Base-by-base conservation (phyloP, 1,140 invertebrate genomes). In the Littorina saxatilis region DNA sequence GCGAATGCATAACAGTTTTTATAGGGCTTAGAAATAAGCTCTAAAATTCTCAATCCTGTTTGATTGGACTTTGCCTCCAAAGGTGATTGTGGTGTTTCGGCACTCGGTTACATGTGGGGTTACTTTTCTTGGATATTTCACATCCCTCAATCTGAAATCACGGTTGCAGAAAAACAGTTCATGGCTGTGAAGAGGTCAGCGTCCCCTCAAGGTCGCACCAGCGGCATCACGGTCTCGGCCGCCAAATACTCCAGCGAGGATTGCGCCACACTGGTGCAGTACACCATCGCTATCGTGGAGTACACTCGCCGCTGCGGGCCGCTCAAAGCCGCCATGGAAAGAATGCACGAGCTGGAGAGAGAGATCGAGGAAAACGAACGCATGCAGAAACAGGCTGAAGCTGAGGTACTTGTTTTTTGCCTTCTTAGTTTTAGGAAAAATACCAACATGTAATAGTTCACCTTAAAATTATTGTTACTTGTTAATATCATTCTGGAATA, bases 161-260 rank as follows among this genome's bases (percentile, higher is more conserved):
- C n/a, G n/a, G 61, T 39, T 40, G 23, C 81, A 85, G 84, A 85
- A 3, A 83, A 85, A 39, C 70, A 79, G 15, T 85, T 83, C 58
- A 55, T 43, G 47, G 84, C 84, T 32, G 55, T 82, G n/a, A 85
- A 83, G 68, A 39, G 90, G 20, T 87, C 88, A 0, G 87, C 87
- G 37, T 90, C 90, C 0, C 89, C 91, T 52, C 90, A 91, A 37
- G 84, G 80, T 58, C 82, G 86, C 1, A 85, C 84, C 32, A 74
- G 63, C 1, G 91, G 91, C 52, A 92, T 92, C n/a, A 91, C 90
- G 1, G 88, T 92, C 52, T 86, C 91, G 20, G 89, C 80, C 27
- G 91, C 92, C 29, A 90, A 91, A 76, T 92, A 91, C 83, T 88
- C 91, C 37, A 92, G 91, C 83, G 92, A 93, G 75, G 92, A 92